A percentile compares a stretch with the other conserved stretches of the same genome.
Evolutionary conservation across 2,113 vertebrate genomes (phyloP).

Genomic region (Varanus salvator): DNA sequence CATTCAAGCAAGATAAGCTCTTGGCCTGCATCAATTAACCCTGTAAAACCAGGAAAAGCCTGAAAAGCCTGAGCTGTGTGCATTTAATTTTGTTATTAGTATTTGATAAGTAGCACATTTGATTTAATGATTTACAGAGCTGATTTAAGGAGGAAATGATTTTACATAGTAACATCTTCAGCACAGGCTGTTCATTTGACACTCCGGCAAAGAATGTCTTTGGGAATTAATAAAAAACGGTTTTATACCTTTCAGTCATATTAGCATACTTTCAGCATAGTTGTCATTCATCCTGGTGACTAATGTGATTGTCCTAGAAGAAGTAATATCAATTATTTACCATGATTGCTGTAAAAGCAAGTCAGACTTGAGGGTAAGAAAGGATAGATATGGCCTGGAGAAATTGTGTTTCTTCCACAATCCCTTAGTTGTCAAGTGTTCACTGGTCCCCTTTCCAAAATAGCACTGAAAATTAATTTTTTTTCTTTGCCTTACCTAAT

Average conservation of each 20-base stretch:
- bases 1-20: conserved; percentile 14
- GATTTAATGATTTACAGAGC: not conserved
- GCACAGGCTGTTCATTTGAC: not conserved
- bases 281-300: not conserved
- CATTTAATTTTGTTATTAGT: conserved; percentile 28
- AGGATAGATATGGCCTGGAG: conserved; percentile 27
- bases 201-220: not conserved
- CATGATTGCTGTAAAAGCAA: conserved; percentile 31
- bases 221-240: not conserved
- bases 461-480: not conserved
- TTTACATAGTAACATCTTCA: conserved; percentile 6
- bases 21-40: not conserved
- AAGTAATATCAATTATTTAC: conserved; percentile 26
- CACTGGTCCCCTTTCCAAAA: not conserved
- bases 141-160: conserved; percentile 8
- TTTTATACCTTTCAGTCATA: not conserved
- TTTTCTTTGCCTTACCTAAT: conserved; percentile 17
- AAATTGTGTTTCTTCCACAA: not conserved
- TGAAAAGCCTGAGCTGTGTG: not conserved
- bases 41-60: not conserved
- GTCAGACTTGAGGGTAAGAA: conserved; percentile 6
- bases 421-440: not conserved
- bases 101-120: not conserved
- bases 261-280: not conserved
- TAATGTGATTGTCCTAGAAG: conserved; percentile 5